These are phyloP conservation scores for Mormyrus iriodes DNA, from an alignment of 2,113 vertebrate genomes.

Conservation along the genomic window DNA sequence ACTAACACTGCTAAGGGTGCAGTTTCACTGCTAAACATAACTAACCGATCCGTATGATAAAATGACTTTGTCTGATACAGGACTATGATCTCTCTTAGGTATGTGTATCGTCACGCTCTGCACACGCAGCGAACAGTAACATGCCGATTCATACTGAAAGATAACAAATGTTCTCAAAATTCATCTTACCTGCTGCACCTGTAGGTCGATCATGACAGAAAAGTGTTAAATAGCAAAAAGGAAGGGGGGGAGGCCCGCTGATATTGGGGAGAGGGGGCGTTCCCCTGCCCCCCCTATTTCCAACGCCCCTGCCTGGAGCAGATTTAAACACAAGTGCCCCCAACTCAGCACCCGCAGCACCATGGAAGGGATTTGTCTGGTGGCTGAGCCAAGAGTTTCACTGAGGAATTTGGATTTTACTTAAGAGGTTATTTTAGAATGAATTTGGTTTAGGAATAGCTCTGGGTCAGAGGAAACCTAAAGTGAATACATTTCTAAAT, in stretches of 20 bases:
- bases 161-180: too few relatives aligned
- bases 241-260: too few relatives aligned
- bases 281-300: neutral
- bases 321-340: neutral
- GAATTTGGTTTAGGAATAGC: neutral
- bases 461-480: neutral
- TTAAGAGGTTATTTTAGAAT: neutral
- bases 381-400: neutral
- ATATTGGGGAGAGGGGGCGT: too few relatives aligned
- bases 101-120: too few relatives aligned
- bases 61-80: too few relatives aligned
- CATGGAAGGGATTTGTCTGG: neutral
- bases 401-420: neutral
- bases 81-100: too few relatives aligned
- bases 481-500: neutral
- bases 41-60: too few relatives aligned
- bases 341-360: neutral
- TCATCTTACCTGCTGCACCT: too few relatives aligned
- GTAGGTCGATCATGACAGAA: too few relatives aligned
- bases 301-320: neutral
- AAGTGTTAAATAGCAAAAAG: too few relatives aligned
- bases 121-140: too few relatives aligned
- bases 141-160: too few relatives aligned
- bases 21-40: neutral
- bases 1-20: neutral